phyloP scores from a whole-genome alignment of 2,888 invertebrate genomes.

The Zygaena filipendulae region DNA sequence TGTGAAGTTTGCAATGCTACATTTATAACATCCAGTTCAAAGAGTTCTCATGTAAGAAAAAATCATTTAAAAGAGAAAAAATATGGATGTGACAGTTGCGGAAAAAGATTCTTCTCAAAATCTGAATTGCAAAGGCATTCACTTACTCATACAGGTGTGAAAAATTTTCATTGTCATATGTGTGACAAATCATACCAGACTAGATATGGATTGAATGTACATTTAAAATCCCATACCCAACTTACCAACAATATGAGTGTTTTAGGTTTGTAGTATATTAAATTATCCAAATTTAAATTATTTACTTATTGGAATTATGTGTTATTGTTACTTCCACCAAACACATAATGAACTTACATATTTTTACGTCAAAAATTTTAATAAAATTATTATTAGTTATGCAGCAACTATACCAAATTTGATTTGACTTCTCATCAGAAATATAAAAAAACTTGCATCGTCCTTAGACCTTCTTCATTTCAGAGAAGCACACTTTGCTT shows the following conservation, averaged over 20 bases:
- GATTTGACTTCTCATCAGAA: no score
- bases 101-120: constrained; percentile 54
- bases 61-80: constrained; percentile 60
- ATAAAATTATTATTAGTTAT: no score
- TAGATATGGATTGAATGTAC: constrained; percentile 56
- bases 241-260: constrained; percentile 10
- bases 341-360: no score
- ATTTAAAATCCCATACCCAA: constrained; percentile 49
- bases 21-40: constrained; percentile 55
- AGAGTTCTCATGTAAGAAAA: constrained; percentile 53
- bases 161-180: constrained; percentile 56
- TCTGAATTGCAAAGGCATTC: constrained; percentile 54
- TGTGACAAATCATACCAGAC: constrained; percentile 63
- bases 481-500: no score
- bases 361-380: no score
- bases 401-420: no score
- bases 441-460: no score
- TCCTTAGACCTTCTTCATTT: no score
- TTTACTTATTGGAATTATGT: no score
- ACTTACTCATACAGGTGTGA: constrained; percentile 55
- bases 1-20: constrained; percentile 59
- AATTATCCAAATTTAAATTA: constrained; percentile 1
- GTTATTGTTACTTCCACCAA: no score
- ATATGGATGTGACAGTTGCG: constrained; percentile 53
- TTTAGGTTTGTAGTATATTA: constrained; percentile 8